Base-by-base conservation (phyloP, 2,797 vertebrate species). In the Trachops cirrhosus region DNA sequence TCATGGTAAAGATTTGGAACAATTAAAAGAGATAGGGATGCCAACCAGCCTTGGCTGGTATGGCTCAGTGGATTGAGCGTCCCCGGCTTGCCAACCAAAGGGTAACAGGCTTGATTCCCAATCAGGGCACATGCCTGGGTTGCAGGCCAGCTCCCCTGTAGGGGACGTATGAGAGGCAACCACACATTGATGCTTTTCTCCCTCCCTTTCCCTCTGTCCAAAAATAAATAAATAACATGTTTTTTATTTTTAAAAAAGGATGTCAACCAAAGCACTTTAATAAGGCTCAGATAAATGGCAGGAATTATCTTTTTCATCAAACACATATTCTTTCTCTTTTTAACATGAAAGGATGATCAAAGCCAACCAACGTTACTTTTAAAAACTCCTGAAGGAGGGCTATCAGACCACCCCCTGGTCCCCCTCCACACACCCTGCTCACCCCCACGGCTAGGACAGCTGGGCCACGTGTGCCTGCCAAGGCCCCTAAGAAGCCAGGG, bases 381-480 rank as follows among this genome's bases (percentile, higher is more conserved):
- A 41, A 32, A 71, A 41, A 87, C 10, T 26, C 19, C 62, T 21
- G n/a, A 24, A 15, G 77, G 22, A 54, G 21, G 11, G 62, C 57
- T 32, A 24, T 50, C 21, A 18, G 82, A 50, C 57, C 26, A 1
- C 10, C 5, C 16, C 2, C 26, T 1, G 24, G 16, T 7, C 34
- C 4, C 29, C 0, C 37, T 32, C 18, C 29, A 4, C 4, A 29
- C 71, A 34, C 3, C 3, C 39, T 29, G 46, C 57, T 37, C 6
- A 0, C 44, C 29, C 24, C 16, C 3, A 0, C 0, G 3, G 32
- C 16, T 15, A 39, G 77, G 50, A 26, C 19, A 14, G 16, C 12
- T 29, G 73, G 71, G 79, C 46, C 73, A n/a, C 0, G 3, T 7
- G 24, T 6, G 71, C 18, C 48, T 0, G 0, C 44, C n/a, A 6